Conservation (phyloP, 2,888 invertebrate genomes). For the Pristionchus fissidentatus region DNA sequence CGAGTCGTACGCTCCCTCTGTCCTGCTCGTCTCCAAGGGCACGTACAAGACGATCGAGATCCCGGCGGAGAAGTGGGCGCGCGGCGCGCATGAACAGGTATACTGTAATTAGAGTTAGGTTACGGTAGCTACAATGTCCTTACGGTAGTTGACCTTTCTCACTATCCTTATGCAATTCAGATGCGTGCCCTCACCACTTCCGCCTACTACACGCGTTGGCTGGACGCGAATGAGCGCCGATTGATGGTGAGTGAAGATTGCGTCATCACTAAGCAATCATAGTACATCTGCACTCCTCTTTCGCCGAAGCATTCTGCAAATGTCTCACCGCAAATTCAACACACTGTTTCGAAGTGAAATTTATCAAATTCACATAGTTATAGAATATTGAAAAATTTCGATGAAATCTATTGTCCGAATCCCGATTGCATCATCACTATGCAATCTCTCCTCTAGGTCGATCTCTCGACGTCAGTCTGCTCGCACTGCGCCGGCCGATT, state of each 20-base stretch:
- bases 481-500: conserved; percentile 8
- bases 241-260: conserved; percentile 4
- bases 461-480: conserved; percentile 8
- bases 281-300: no score
- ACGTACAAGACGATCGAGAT: conserved; percentile 39
- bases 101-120: not conserved
- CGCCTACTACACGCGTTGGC: conserved; percentile 14
- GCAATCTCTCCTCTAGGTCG: not conserved
- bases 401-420: not conserved
- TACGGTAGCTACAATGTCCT: not conserved
- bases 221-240: conserved; percentile 43
- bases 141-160: not conserved
- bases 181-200: conserved; percentile 23
- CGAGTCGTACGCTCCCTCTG: not conserved
- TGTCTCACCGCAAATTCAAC: no score
- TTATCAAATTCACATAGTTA: no score
- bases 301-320: no score
- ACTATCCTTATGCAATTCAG: not conserved
- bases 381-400: no score
- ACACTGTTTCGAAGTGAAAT: no score
- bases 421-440: not conserved
- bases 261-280: not conserved
- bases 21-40: conserved; percentile 19
- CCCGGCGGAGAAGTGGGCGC: not conserved
- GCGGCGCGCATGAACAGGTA: conserved; percentile 43